Evolutionary conservation across 92 coral and sea anemone species (phyloP).

Genomic region (Zoanthus solanderi): DNA sequence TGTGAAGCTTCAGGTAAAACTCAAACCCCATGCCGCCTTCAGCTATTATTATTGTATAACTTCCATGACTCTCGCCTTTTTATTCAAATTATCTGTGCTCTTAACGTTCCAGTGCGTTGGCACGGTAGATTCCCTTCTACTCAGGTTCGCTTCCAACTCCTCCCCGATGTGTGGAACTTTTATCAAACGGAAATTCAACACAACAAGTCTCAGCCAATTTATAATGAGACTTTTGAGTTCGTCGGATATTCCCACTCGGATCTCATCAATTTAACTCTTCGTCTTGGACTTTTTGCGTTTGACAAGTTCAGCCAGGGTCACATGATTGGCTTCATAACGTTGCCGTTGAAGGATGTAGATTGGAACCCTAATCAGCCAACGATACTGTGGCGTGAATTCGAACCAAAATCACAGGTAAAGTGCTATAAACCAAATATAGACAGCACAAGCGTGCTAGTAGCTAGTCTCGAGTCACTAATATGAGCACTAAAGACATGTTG

Average conservation of each 20-base stretch:
- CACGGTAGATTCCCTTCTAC: constrained; percentile 80
- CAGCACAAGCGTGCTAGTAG: too few relatives aligned
- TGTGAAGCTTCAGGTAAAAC: constrained; percentile 42
- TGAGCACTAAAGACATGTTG: too few relatives aligned
- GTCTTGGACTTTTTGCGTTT: constrained; percentile 75
- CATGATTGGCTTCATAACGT: constrained; percentile 75
- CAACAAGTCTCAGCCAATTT: constrained; percentile 85
- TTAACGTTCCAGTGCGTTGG: constrained; percentile 83
- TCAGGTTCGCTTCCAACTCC: constrained; percentile 85
- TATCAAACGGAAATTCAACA: constrained; percentile 75
- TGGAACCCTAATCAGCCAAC: constrained; percentile 83
- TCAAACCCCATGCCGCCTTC: constrained; percentile 78
- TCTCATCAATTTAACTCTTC: constrained; percentile 72
- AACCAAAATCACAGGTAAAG: constrained; percentile 64
- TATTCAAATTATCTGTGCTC: constrained; percentile 85
- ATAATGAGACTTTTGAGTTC: constrained; percentile 91
- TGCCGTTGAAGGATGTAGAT: constrained; percentile 74
- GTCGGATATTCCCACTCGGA: constrained; percentile 81
- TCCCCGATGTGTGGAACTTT: constrained; percentile 75
- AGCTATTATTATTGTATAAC: constrained; percentile 80
- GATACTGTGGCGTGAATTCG: constrained; percentile 81
- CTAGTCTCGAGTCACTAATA: too few relatives aligned
- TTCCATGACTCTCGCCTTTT: constrained; percentile 75
- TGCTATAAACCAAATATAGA: too few relatives aligned
- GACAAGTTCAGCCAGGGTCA: constrained; percentile 87